Percentiles rank a stretch among this genome's conserved stretches.
phyloP scores from a whole-genome alignment of 2,888 invertebrate species.

The Buathra laborator region DNA sequence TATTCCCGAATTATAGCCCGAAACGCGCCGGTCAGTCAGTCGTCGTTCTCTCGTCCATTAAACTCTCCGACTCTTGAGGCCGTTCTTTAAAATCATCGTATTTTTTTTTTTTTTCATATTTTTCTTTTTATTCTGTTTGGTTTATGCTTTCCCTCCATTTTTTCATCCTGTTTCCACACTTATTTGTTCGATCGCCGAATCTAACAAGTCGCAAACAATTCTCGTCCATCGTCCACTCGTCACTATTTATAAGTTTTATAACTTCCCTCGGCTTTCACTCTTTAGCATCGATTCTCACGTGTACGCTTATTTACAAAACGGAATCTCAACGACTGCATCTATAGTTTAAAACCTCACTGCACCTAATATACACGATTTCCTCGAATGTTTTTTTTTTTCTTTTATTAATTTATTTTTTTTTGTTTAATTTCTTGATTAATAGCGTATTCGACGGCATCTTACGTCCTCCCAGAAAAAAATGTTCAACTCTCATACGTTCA shows the following conservation, averaged over 20 bases:
- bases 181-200: constrained; percentile 44
- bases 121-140: constrained; percentile 12
- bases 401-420: constrained; percentile 15
- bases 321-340: constrained; percentile 63
- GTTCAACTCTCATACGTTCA: constrained; percentile 32
- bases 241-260: constrained; percentile 25
- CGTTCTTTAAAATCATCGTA: constrained; percentile 48
- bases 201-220: constrained; percentile 36
- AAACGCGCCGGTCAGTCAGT: constrained; percentile 48
- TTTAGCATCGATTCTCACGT: constrained; percentile 40
- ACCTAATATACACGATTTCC: constrained; percentile 66
- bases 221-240: constrained; percentile 32
- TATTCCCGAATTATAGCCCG: constrained; percentile 38
- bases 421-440: constrained; percentile 44
- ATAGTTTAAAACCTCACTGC: constrained; percentile 53
- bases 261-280: constrained; percentile 47
- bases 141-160: neutral
- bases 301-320: constrained; percentile 69
- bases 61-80: constrained; percentile 70
- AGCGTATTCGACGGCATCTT: constrained; percentile 63
- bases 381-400: constrained; percentile 16
- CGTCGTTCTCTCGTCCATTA: constrained; percentile 63
- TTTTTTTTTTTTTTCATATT: constrained; percentile 12
- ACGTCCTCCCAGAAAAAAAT: constrained; percentile 44
- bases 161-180: constrained; percentile 9